phyloP scores from a whole-genome alignment of 2,888 invertebrate species.

The Scelioninae gen. 1 region DNA sequence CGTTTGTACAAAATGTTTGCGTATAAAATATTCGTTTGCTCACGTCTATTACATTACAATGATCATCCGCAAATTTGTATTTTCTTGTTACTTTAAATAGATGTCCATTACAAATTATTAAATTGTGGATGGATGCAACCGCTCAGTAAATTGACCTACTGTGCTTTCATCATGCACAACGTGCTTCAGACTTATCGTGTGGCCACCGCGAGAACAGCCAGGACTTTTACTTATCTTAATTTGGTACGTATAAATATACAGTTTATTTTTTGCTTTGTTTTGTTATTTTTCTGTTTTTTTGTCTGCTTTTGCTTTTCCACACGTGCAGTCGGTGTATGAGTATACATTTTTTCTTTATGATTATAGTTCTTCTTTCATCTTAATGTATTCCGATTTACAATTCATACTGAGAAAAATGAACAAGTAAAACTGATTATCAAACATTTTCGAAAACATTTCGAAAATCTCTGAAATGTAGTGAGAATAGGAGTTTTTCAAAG shows the following conservation, averaged over 20 bases:
- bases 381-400: slow-evolving; percentile 15
- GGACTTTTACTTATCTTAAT: slow-evolving; percentile 71
- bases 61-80: slow-evolving; percentile 34
- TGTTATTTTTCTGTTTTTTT: neutral
- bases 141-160: slow-evolving; percentile 76
- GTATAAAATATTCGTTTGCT: too few relatives aligned
- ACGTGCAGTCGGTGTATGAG: slow-evolving; percentile 14
- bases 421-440: too few relatives aligned
- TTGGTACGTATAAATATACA: slow-evolving; percentile 71
- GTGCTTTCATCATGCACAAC: slow-evolving; percentile 76
- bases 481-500: too few relatives aligned
- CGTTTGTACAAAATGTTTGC: too few relatives aligned
- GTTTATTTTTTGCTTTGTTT: slow-evolving; percentile 11
- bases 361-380: slow-evolving; percentile 16
- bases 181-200: slow-evolving; percentile 75
- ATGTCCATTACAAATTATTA: slow-evolving; percentile 75
- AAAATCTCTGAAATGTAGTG: too few relatives aligned
- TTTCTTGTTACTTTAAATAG: slow-evolving; percentile 67
- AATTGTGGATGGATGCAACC: slow-evolving; percentile 78
- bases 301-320: slow-evolving; percentile 17
- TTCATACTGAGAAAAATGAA: too few relatives aligned
- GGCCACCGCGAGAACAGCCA: slow-evolving; percentile 72
- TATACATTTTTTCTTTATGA: slow-evolving; percentile 23
- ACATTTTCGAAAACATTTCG: too few relatives aligned
- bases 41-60: slow-evolving; percentile 43